Base-by-base conservation (phyloP, 1,140 invertebrate genomes). In the Procambarus clarkii region DNA sequence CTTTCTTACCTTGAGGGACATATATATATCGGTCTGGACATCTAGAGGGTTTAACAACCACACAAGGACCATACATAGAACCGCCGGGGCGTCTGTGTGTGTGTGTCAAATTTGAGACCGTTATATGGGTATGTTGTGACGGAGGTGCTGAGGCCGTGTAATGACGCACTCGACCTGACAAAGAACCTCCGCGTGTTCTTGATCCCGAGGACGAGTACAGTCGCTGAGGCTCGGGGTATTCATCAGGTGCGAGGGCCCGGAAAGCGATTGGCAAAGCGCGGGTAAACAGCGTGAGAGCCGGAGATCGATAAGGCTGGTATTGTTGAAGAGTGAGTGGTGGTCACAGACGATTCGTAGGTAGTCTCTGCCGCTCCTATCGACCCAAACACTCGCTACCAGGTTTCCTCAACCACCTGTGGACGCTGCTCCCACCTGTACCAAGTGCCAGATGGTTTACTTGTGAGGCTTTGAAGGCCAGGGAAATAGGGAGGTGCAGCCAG, bases 291-390 rank as follows among this genome's bases (percentile, higher is more conserved):
- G 74, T 74, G 46, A 45, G 84, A 86, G 84, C 8, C 45, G 71
- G 64, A 86, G 84, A 86, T 86, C 84, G 84, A 86, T 86, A 81
- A 86, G 69, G 84, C 69, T 77, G 77, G 84, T 86, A 86, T 86
- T 86, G 84, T 86, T 86, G 84, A 86, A 86, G 84, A 86, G 84
- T 71, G 84, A 77, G 84, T 86, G 46, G 84, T 86, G 84, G 84
- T 76, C 84, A 86, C 84, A 86, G 84, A 86, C 84, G 84, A 76
- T 76, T 86, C 69, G 45, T 76, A 11, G 84, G 45, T 50, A n/a
- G n/a, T 71, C 84, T 77, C 84, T 54, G 48, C 69, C 71, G 84
- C 84, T 21, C 74, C 84, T 86, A 86, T 86, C 84, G 84, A 86
- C 84, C 84, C 84, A 76, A 76, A 74, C 84, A 77, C 84, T 77